Conservation (phyloP, 2,113 vertebrate genomes). For the Platycercus adscitus region DNA sequence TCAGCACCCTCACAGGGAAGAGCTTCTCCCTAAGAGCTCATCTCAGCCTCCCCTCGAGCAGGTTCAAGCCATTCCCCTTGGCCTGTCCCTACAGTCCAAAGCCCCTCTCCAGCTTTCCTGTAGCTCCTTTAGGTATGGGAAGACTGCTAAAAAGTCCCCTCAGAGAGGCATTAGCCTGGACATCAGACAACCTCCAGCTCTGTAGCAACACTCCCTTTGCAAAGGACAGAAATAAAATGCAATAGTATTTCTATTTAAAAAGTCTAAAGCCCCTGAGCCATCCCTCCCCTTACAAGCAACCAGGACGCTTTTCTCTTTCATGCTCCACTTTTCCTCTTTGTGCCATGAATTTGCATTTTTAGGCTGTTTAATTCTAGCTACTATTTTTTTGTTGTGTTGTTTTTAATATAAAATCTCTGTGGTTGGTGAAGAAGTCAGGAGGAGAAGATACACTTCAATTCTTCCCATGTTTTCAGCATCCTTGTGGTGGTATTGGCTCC, state of each 20-base stretch:
- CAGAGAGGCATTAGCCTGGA: not conserved
- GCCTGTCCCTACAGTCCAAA: too few relatives aligned
- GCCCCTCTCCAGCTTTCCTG: not conserved
- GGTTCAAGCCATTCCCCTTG: too few relatives aligned
- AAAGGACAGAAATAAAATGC: not conserved
- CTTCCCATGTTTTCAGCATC: not conserved
- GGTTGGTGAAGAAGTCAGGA: not conserved
- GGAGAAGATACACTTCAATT: not conserved
- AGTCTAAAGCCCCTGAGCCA: not conserved
- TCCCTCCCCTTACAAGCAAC: not conserved
- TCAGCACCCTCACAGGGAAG: too few relatives aligned
- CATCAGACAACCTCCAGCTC: not conserved
- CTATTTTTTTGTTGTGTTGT: not conserved
- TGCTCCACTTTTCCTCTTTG: not conserved
- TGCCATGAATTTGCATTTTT: conserved; percentile 10
- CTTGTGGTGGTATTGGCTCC: not conserved
- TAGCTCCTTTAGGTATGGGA: not conserved
- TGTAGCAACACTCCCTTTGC: rapidly evolving
- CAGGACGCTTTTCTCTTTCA: not conserved
- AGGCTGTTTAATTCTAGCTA: not conserved
- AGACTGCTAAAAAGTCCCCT: not conserved
- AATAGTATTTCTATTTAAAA: not conserved
- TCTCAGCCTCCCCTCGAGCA: too few relatives aligned
- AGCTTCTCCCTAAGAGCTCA: too few relatives aligned
- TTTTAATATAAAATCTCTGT: not conserved